These are phyloP conservation scores for Globicephala melas DNA, from an alignment of 2,113 vertebrate genomes.

Conservation along the genomic window DNA sequence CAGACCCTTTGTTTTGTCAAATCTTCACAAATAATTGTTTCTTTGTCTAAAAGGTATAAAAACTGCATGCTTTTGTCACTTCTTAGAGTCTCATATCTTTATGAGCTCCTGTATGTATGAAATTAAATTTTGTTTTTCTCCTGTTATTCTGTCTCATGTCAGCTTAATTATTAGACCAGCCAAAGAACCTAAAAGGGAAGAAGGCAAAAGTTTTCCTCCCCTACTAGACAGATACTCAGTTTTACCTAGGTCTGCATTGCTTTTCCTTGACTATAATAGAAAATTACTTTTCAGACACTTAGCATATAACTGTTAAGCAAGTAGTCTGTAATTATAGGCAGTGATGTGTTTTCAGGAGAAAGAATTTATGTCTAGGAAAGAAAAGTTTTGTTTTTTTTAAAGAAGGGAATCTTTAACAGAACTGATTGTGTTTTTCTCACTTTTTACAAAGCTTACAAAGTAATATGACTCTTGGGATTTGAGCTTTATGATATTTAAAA, in stretches of 20 bases:
- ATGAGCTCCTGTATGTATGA: neutral
- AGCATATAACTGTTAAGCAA: neutral
- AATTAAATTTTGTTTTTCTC: neutral
- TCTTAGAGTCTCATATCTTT: neutral
- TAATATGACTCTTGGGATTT: neutral
- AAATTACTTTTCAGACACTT: slow-evolving; percentile 32
- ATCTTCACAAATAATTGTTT: neutral
- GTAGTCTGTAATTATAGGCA: neutral
- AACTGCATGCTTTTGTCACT: neutral
- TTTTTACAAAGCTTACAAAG: slow-evolving; percentile 19
- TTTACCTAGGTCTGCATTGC: neutral
- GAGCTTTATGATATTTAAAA: neutral
- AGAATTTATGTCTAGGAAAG: slow-evolving; percentile 25
- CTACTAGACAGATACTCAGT: neutral
- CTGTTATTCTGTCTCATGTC: neutral
- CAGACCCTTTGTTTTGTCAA: neutral
- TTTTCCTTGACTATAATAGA: neutral
- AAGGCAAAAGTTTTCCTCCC: neutral
- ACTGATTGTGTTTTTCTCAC: neutral
- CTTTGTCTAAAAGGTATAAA: neutral
- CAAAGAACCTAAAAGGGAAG: neutral
- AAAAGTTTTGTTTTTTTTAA: neutral
- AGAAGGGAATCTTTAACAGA: neutral
- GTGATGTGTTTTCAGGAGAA: neutral
- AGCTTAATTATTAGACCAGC: neutral